Evolutionary conservation across 2,888 invertebrate genomes (phyloP).

Genomic region (Drosophila demipolita): DNA sequence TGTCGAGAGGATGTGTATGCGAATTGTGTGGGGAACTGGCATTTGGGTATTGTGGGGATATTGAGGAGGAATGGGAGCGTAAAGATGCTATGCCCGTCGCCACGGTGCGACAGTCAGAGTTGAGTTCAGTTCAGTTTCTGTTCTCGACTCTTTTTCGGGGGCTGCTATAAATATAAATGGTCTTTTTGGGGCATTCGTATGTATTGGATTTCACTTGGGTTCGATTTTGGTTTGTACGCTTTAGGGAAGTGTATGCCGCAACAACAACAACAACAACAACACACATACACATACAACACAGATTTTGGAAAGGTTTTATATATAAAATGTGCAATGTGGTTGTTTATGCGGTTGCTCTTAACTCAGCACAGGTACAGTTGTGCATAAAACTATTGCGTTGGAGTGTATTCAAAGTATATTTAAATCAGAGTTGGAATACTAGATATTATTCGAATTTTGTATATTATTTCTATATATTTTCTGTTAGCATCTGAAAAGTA

Average conservation of each 20-base stretch:
- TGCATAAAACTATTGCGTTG: not conserved
- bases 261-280: not conserved
- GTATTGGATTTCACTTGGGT: constrained; percentile 69
- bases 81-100: constrained; percentile 45
- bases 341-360: constrained; percentile 3
- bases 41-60: constrained; percentile 11
- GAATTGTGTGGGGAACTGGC: constrained; percentile 42
- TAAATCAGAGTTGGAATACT: not conserved
- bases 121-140: constrained; percentile 16
- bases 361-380: constrained; percentile 42
- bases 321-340: constrained; percentile 6
- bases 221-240: constrained; percentile 59
- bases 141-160: constrained; percentile 49
- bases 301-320: constrained; percentile 38
- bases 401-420: not conserved
- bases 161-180: constrained; percentile 70
- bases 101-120: constrained; percentile 29
- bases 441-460: not conserved
- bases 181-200: constrained; percentile 52
- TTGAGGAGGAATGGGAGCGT: constrained; percentile 25
- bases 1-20: constrained; percentile 73
- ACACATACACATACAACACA: constrained; percentile 10
- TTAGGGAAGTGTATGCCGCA: constrained; percentile 27
- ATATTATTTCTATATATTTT: not conserved
- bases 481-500: not conserved